Base-by-base conservation (phyloP, 2,113 vertebrate genomes). In the Cyanistes caeruleus region DNA sequence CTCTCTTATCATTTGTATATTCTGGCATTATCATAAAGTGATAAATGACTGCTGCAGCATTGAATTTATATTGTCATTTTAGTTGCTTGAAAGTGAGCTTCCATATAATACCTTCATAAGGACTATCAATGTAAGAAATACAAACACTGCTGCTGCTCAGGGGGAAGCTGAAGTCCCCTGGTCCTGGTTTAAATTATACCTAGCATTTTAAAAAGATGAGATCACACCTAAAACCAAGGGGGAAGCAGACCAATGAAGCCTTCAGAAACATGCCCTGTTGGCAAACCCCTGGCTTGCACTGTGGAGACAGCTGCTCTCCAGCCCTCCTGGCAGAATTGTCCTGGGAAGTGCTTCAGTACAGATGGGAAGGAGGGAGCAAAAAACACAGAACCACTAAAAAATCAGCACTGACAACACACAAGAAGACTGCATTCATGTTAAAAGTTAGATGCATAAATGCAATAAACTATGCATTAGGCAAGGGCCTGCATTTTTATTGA, bases 251-350 rank as follows among this genome's bases (percentile, higher is more conserved):
- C 73, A 88, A 17, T 70, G 87, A 97, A 96, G 76, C 41, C 31
- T 41, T 60, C 92, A 89, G 87, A 95, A 95, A 62, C 18, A 60
- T n/a, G n/a, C 68, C 75, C 87, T 96, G 75, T 86, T 97, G 93
- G 93, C 91, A 97, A 94, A 95, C 75, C 84, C 81, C 92, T 88
- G 84, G n/a, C 87, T 95, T 95, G 74, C 67, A 39, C 64, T 65
- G 74, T 59, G 73, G 68, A 93, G 89, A 97, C 97, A 98, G 97
- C 95, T 98, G 97, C 78, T 97, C 80, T 96, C 92, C 94, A 96
- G 68, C 93, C 97, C 93, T 97, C 96, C 90, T 97, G 97, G 94
- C 95, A 96, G 92, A 97, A 94, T 90, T 93, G 58, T 77, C 48
- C 55, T 88, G 94, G 82, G 67, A 90, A 95, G 39, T 39, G 39